These are phyloP conservation scores for Cordilura impudica DNA, from an alignment of 2,888 invertebrate genomes.

Conservation along the genomic window DNA sequence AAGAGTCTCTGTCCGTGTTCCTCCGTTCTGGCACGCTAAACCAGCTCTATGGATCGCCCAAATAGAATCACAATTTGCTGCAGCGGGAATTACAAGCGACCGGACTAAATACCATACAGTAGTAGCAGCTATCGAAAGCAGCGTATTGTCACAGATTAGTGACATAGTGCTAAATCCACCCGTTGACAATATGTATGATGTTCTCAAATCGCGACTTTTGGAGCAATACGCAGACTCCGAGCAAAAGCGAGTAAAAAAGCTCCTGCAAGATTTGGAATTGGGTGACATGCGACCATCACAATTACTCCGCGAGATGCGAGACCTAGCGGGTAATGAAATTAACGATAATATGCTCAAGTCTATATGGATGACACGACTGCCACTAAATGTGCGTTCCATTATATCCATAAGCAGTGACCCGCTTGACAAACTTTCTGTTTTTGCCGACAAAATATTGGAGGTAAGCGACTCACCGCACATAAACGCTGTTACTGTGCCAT, in stretches of 20 bases:
- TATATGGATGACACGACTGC: conserved; percentile 65
- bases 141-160: conserved; percentile 63
- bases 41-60: conserved; percentile 53
- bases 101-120: conserved; percentile 65
- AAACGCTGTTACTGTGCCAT: neutral
- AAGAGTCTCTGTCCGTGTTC: conserved; percentile 12
- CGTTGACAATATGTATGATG: conserved; percentile 49
- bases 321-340: conserved; percentile 61
- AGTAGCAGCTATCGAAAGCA: conserved; percentile 65
- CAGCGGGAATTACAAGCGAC: conserved; percentile 63
- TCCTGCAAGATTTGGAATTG: conserved; percentile 63
- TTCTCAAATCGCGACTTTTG: conserved; percentile 59
- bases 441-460: conserved; percentile 59
- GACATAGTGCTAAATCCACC: conserved; percentile 65
- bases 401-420: conserved; percentile 61
- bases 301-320: conserved; percentile 64
- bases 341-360: conserved; percentile 61
- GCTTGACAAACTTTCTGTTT: conserved; percentile 39
- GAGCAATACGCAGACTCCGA: conserved; percentile 64
- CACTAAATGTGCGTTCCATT: conserved; percentile 58
- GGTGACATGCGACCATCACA: conserved; percentile 66
- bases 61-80: conserved; percentile 63
- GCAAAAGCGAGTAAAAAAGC: conserved; percentile 61
- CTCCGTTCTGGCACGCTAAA: conserved; percentile 37
- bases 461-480: conserved; percentile 39